Evolutionary conservation across 92 coral and sea anemone genomes (phyloP), one percentile per base, ranked within the genome.

Genomic region (Nematostella vectensis): DNA sequence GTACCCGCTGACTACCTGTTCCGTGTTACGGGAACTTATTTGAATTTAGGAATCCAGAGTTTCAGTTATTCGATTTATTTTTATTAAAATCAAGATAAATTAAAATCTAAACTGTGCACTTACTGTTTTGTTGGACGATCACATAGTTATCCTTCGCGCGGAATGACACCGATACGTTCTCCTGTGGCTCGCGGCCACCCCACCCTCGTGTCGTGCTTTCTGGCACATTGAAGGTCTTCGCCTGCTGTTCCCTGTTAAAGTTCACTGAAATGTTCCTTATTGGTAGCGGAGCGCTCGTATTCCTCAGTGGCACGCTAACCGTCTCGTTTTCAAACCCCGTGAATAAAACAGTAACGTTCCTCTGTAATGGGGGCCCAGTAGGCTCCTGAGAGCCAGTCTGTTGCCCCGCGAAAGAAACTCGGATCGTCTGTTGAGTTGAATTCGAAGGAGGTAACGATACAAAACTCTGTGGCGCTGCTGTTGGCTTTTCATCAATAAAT

Each of bases 401-500:
- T 6, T 71, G 66, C 29, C 71, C 69, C 18, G 45, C 68, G 40
- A 76, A 69, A 18, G 76, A 68, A 36, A 76, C 74, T 57, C 68
- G 48, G 33, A 76, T 51, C 3, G 55, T 65, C 30, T 76, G 59
- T 1, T 42, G 11, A 26, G 44, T 52, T 23, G 37, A 58, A 47
- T 62, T 76, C 12, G 66, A 50, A 55, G 47, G 39, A 4, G 82
- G 82, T 42, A 66, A 9, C 31, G 30, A 13, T 36, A 75, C 70
- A 31, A 67, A 69, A 25, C 26, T 38, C 13, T 68, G 9, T 11
- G 71, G n/a, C 3, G 58, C 44, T 21, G 60, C 43, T n/a, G n/a
- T n/a, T 43, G 73, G 56, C 49, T 76, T 76, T 26, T 69, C 68
- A 27, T 61, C 74, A 28, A 85, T 22, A 68, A 80, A 85, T 2